Percentiles rank a stretch among this genome's conserved stretches.
phyloP scores from a whole-genome alignment of 2,113 vertebrate genomes.

The Seriola rivoliana region DNA sequence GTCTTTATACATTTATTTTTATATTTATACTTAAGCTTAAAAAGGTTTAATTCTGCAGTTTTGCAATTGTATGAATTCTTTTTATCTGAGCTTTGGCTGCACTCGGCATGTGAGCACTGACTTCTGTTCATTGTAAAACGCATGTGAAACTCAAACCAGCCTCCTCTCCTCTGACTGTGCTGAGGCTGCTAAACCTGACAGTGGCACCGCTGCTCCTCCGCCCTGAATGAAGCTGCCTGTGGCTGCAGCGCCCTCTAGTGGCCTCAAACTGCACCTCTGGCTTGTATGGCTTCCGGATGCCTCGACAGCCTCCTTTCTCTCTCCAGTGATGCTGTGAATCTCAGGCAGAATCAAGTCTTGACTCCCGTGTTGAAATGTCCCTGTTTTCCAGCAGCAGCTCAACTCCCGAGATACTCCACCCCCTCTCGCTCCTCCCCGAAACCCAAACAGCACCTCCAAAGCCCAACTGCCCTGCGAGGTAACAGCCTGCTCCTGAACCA shows the following conservation, averaged over 20 bases:
- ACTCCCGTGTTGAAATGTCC: slow-evolving; percentile 80
- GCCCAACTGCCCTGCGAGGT: slow-evolving; percentile 94
- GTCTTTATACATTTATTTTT: neutral
- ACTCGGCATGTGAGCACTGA: slow-evolving; percentile 42
- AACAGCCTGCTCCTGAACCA: slow-evolving; percentile 76
- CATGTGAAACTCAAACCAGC: slow-evolving; percentile 52
- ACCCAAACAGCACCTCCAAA: slow-evolving; percentile 96
- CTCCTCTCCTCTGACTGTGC: slow-evolving; percentile 28
- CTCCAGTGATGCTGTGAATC: slow-evolving; percentile 21
- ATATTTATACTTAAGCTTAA: neutral
- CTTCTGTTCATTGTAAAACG: slow-evolving; percentile 53
- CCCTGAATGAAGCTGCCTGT: slow-evolving; percentile 20
- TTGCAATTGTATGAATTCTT: neutral
- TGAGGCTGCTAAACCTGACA: slow-evolving; percentile 22
- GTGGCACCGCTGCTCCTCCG: slow-evolving; percentile 18
- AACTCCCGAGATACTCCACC: slow-evolving; percentile 91
- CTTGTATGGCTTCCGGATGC: neutral
- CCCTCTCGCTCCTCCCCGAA: slow-evolving; percentile 94
- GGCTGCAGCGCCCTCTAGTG: slow-evolving; percentile 66
- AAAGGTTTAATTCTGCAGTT: neutral
- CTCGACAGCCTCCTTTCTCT: neutral
- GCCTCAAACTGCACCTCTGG: slow-evolving; percentile 33
- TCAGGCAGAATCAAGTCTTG: slow-evolving; percentile 39
- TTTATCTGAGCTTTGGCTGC: slow-evolving; percentile 45
- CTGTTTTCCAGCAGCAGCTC: slow-evolving; percentile 95